phyloP scores from a whole-genome alignment of 2,113 vertebrate genomes.

The Stegostoma tigrinum region DNA sequence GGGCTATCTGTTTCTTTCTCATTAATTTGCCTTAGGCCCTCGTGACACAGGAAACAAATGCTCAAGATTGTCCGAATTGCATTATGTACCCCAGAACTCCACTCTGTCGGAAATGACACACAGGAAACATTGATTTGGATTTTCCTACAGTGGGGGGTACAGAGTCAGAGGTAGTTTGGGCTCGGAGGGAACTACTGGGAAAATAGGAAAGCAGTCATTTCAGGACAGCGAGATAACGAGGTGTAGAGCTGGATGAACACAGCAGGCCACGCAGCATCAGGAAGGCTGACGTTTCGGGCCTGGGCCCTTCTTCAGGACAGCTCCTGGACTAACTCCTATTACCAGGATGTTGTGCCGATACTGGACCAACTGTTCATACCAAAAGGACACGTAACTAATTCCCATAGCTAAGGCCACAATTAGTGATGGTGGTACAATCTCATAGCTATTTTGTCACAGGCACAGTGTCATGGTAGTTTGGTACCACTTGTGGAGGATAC shows the following conservation, averaged over 20 bases:
- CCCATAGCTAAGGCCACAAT: too few species aligned
- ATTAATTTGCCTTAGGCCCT: background rate
- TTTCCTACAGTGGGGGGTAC: background rate
- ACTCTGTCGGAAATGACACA: background rate
- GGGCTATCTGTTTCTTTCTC: background rate
- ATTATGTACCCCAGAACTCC: background rate
- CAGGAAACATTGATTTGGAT: background rate
- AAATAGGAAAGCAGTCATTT: background rate
- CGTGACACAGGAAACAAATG: background rate
- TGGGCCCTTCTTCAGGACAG: too few species aligned
- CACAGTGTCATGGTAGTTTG: too few species aligned
- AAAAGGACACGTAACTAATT: background rate
- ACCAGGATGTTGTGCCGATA: background rate
- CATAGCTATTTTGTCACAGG: too few species aligned
- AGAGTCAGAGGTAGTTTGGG: too few species aligned
- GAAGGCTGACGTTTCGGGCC: too few species aligned
- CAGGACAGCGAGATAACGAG: too few species aligned
- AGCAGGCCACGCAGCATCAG: too few species aligned
- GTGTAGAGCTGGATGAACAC: too few species aligned
- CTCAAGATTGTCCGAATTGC: background rate
- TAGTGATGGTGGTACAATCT: too few species aligned
- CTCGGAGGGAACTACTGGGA: background rate
- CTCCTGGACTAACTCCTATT: too few species aligned
- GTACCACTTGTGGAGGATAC: too few species aligned
- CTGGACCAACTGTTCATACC: background rate